Conservation (phyloP, 2,113 vertebrate species). For the Dissostichus mawsoni region DNA sequence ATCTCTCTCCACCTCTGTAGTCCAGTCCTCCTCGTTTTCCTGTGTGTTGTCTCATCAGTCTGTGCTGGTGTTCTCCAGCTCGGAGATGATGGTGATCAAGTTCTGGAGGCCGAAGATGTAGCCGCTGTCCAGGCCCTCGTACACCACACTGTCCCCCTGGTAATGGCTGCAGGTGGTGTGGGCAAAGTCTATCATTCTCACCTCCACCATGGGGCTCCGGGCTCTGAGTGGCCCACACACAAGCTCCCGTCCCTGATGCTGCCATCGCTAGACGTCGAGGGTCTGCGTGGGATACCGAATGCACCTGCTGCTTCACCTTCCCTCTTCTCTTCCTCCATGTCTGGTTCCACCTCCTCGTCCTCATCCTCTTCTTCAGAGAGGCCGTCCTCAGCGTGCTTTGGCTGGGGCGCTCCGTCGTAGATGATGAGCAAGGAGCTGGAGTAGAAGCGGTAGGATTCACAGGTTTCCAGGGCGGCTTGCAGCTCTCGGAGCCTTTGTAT, state of each 20-base stretch:
- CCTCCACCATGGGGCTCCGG: slow-evolving; percentile 86
- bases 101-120: slow-evolving; percentile 98
- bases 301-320: slow-evolving; percentile 62
- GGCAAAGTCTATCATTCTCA: slow-evolving; percentile 97
- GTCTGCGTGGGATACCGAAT: slow-evolving; percentile 62
- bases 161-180: slow-evolving; percentile 98
- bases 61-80: slow-evolving; percentile 94
- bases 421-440: slow-evolving; percentile 97
- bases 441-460: slow-evolving; percentile 98
- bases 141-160: slow-evolving; percentile 92
- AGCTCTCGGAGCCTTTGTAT: slow-evolving; percentile 92
- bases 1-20: slow-evolving; percentile 13
- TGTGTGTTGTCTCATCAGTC: slow-evolving; percentile 82
- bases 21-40: slow-evolving; percentile 47
- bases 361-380: slow-evolving; percentile 86
- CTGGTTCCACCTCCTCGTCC: slow-evolving; percentile 50
- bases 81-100: slow-evolving; percentile 97
- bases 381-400: slow-evolving; percentile 84
- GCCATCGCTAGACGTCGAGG: slow-evolving; percentile 48
- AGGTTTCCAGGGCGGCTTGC: slow-evolving; percentile 91
- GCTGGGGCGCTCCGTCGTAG: slow-evolving; percentile 92
- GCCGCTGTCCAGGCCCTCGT: slow-evolving; percentile 96
- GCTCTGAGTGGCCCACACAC: slow-evolving; percentile 68
- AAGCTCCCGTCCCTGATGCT: slow-evolving; percentile 49
- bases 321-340: slow-evolving; percentile 83